Conservation (phyloP, 2,113 vertebrate species). For the Mesitornis unicolor region DNA sequence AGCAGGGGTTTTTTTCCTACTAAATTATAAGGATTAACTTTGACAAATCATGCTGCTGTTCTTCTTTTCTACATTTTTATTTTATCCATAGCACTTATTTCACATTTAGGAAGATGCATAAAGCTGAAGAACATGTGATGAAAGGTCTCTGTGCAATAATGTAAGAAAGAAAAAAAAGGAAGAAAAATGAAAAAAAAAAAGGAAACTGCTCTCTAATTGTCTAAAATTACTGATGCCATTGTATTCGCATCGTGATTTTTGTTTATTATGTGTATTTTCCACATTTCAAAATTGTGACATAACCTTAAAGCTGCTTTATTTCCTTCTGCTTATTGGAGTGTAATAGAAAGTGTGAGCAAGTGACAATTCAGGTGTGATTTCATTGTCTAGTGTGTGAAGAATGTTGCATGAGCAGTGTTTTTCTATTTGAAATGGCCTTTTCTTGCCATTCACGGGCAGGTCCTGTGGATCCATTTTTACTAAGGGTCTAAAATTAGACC, state of each 20-base stretch:
- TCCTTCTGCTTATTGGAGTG: conserved; percentile 73
- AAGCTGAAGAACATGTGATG: conserved; percentile 79
- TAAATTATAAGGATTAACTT: conserved; percentile 78
- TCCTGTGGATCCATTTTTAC: conserved; percentile 79
- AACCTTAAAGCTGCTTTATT: conserved; percentile 88
- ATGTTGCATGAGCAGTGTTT: conserved; percentile 80
- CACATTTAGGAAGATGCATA: conserved; percentile 69
- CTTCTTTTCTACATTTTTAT: conserved; percentile 74
- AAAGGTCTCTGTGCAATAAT: conserved; percentile 94
- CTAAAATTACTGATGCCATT: conserved; percentile 62
- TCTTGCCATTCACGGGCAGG: conserved; percentile 88
- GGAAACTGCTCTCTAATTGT: conserved; percentile 53
- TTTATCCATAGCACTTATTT: conserved; percentile 78
- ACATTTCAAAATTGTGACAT: conserved; percentile 85
- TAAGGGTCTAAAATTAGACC: conserved; percentile 69
- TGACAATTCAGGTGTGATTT: conserved; percentile 75
- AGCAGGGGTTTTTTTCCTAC: conserved; percentile 73
- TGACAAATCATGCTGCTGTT: conserved; percentile 83
- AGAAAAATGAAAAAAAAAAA: neutral
- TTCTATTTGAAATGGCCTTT: conserved; percentile 70
- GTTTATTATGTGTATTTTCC: conserved; percentile 75
- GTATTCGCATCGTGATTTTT: conserved; percentile 61
- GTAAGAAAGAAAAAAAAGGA: conserved; percentile 42
- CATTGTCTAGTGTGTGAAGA: conserved; percentile 76
- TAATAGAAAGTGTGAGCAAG: conserved; percentile 79